Conservation (phyloP, 2,888 invertebrate genomes). For the Athalia circularis region DNA sequence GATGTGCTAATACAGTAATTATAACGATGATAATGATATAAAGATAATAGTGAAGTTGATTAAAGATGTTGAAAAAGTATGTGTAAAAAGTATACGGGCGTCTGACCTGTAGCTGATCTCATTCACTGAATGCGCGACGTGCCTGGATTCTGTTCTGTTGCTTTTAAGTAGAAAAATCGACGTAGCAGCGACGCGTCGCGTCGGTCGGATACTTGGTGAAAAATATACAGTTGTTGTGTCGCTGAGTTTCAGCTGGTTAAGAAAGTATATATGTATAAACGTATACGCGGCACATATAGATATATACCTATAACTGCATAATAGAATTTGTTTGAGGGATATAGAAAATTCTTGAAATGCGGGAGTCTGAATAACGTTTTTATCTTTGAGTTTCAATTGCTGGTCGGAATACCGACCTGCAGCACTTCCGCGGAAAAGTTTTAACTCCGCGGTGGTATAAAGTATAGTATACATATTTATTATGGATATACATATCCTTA, state of each 20-base stretch:
- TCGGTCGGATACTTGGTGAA: not conserved
- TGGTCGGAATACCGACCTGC: slow-evolving; percentile 11
- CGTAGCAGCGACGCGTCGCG: not conserved
- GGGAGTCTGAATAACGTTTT: slow-evolving; percentile 21
- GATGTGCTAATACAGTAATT: too few species aligned
- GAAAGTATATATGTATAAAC: not conserved
- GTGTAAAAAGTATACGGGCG: too few species aligned
- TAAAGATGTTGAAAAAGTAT: too few species aligned
- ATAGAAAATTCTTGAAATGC: slow-evolving; percentile 20
- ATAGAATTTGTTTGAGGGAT: slow-evolving; percentile 34
- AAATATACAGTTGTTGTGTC: slow-evolving; percentile 35
- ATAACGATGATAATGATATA: too few species aligned
- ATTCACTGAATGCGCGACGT: slow-evolving; percentile 21
- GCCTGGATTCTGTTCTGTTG: not conserved
- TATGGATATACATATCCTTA: slow-evolving; percentile 9
- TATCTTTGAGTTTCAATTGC: slow-evolving; percentile 41
- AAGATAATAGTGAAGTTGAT: too few species aligned
- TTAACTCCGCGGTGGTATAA: slow-evolving; percentile 16
- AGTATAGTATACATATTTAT: not conserved
- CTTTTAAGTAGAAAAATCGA: not conserved
- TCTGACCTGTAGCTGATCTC: slow-evolving; percentile 31
- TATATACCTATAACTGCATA: slow-evolving; percentile 19
- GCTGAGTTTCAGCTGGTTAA: not conserved
- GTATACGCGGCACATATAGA: not conserved
- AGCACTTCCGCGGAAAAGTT: slow-evolving; percentile 39